A percentile compares a stretch with the other conserved stretches of the same genome.
phyloP scores from a whole-genome alignment of 2,797 vertebrate genomes.

The Arnoldichthys spilopterus region DNA sequence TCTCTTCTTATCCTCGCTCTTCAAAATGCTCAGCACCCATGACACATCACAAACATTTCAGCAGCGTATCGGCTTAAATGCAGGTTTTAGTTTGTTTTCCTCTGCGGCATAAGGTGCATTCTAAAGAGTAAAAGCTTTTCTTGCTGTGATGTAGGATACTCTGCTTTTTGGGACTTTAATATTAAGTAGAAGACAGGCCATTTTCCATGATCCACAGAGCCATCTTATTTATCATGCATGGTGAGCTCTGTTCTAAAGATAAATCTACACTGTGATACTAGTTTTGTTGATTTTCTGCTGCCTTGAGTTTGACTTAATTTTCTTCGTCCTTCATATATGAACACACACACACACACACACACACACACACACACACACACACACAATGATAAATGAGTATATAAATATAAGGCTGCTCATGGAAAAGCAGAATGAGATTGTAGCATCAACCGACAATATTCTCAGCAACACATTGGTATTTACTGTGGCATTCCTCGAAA shows the following conservation, averaged over 20 bases:
- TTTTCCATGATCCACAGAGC: constrained; percentile 6
- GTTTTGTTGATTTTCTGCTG: constrained; percentile 27
- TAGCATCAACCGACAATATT: constrained; percentile 7
- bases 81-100: constrained; percentile 17
- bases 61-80: constrained; percentile 18
- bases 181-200: constrained; percentile 17
- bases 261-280: constrained; percentile 14
- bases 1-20: constrained; percentile 24
- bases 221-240: constrained; percentile 14
- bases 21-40: constrained; percentile 20
- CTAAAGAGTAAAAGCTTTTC: constrained; percentile 8
- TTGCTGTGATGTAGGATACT: background rate
- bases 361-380: constrained; percentile 7
- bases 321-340: constrained; percentile 10
- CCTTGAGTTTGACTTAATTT: constrained; percentile 32
- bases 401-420: constrained; percentile 34
- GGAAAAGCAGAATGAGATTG: background rate
- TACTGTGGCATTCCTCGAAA: background rate
- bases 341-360: constrained; percentile 22
- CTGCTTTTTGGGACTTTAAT: background rate
- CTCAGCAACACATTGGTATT: constrained; percentile 8
- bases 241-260: background rate
- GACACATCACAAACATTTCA: constrained; percentile 30
- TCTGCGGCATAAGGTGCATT: background rate
- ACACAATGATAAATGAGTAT: background rate